A percentile compares a stretch with the other conserved stretches of the same genome.
phyloP scores from a whole-genome alignment of 2,888 invertebrate genomes.

The Machimus atricapillus region DNA sequence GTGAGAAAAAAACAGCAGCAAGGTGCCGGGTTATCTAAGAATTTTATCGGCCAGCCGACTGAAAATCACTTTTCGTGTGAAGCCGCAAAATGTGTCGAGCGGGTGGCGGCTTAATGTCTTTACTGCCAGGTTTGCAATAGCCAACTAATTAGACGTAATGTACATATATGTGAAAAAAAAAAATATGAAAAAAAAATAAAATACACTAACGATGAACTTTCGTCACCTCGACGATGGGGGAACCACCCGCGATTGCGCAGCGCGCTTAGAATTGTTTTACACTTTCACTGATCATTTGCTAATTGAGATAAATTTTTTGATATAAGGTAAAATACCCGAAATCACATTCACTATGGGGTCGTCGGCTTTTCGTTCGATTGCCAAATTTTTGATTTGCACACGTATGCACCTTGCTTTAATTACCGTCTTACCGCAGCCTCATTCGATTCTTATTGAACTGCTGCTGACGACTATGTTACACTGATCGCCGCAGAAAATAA shows the following conservation, averaged over 20 bases:
- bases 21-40: slow-evolving; percentile 11
- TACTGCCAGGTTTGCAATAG: background rate
- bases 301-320: background rate
- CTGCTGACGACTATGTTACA: background rate
- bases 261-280: slow-evolving; percentile 3
- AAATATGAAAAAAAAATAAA: background rate
- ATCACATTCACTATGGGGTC: background rate
- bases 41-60: background rate
- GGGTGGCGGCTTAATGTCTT: background rate
- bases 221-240: background rate
- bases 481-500: background rate
- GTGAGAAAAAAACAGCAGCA: slow-evolving; percentile 5
- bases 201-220: background rate
- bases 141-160: background rate
- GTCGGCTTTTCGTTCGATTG: background rate
- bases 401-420: background rate
- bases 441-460: background rate
- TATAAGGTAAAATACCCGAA: background rate
- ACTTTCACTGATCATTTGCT: slow-evolving; percentile 26
- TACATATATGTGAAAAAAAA: background rate
- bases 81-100: background rate
- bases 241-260: background rate
- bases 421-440: background rate
- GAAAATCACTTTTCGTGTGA: slow-evolving; percentile 3
- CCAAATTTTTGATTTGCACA: background rate